These are phyloP conservation scores for Tamias sibiricus DNA, from an alignment of 2,113 vertebrate genomes.

Conservation along the genomic window DNA sequence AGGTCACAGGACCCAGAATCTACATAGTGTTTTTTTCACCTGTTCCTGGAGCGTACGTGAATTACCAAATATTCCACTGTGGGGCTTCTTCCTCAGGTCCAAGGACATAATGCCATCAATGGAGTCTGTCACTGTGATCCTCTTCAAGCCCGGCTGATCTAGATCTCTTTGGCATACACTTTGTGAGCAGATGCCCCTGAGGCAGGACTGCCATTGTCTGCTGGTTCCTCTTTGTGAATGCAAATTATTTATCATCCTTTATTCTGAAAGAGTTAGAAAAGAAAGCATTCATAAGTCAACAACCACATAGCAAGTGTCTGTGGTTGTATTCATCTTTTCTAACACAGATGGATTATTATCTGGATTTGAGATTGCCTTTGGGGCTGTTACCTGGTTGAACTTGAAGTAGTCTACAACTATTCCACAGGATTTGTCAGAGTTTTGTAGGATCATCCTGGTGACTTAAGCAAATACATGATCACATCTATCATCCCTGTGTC, in stretches of 20 bases:
- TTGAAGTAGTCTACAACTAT: not conserved
- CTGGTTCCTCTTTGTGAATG: not conserved
- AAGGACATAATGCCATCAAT: not conserved
- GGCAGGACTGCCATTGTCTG: not conserved
- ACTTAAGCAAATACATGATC: not conserved
- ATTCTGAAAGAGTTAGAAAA: not conserved
- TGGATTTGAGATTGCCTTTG: not conserved
- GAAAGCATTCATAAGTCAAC: not conserved
- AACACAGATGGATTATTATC: not conserved
- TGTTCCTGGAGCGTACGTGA: accelerated
- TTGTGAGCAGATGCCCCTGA: not conserved
- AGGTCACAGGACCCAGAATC: not conserved
- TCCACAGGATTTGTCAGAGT: not conserved
- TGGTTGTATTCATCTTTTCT: not conserved
- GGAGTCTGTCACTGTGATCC: not conserved
- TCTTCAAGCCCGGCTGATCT: not conserved
- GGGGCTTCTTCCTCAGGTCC: not conserved
- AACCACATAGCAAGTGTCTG: not conserved
- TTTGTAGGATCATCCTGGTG: no score
- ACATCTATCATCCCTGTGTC: not conserved
- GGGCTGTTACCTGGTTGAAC: not conserved
- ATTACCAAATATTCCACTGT: no score
- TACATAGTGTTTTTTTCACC: not conserved
- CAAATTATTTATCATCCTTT: not conserved
- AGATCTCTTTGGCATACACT: not conserved